Evolutionary conservation across 2,888 invertebrate genomes (phyloP).

Genomic region (Sphaerophoria rueppellii): DNA sequence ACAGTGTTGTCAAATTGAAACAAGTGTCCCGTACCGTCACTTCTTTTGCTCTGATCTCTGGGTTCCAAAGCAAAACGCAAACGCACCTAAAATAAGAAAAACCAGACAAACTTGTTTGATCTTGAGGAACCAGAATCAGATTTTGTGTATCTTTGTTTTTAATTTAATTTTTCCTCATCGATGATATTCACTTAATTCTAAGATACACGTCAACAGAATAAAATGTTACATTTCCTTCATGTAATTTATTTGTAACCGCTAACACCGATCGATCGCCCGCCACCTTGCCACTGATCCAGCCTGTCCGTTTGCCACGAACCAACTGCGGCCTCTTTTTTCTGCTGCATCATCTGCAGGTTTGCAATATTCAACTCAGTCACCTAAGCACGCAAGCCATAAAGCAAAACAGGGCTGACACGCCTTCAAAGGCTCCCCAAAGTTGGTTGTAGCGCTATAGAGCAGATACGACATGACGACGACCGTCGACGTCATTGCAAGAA

Average conservation of each 20-base stretch:
- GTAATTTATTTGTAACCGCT: slow-evolving; percentile 34
- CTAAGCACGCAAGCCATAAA: slow-evolving; percentile 52
- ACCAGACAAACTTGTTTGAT: slow-evolving; percentile 65
- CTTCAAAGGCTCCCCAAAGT: slow-evolving; percentile 34
- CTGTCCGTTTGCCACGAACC: background rate
- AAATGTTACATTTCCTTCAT: slow-evolving; percentile 38
- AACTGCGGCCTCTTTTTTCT: background rate
- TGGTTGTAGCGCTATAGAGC: background rate
- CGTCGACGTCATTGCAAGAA: slow-evolving; percentile 28
- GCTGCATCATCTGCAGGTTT: background rate
- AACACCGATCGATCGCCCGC: background rate
- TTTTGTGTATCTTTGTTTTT: slow-evolving; percentile 39
- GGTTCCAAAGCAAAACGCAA: slow-evolving; percentile 30
- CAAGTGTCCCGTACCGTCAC: slow-evolving; percentile 52
- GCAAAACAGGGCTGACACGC: slow-evolving; percentile 49
- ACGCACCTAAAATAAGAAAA: slow-evolving; percentile 36
- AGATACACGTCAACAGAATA: slow-evolving; percentile 46
- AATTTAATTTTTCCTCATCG: slow-evolving; percentile 33
- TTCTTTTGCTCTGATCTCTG: background rate
- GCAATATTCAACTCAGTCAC: slow-evolving; percentile 15
- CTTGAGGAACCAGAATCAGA: slow-evolving; percentile 39
- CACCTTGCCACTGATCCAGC: background rate
- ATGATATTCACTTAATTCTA: slow-evolving; percentile 45
- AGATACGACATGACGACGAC: too few species aligned
- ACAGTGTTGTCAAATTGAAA: slow-evolving; percentile 40